phyloP scores from a whole-genome alignment of 2,113 vertebrate genomes.

The Lates calcarifer region DNA sequence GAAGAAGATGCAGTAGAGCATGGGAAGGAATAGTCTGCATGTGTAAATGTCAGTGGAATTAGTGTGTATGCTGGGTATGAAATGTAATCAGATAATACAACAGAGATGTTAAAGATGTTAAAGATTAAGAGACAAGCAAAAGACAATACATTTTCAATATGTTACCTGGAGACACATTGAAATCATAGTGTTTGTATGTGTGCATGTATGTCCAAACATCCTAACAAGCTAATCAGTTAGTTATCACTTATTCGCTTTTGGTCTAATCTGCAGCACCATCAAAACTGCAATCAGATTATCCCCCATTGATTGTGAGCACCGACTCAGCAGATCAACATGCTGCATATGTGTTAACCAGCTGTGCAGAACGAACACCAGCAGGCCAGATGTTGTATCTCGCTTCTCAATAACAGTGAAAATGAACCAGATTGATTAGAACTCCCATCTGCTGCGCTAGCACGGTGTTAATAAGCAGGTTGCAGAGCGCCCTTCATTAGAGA shows the following conservation, averaged over 20 bases:
- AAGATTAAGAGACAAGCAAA: conserved; percentile 7
- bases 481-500: conserved; percentile 56
- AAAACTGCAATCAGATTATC: conserved; percentile 40
- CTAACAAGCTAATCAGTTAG: conserved; percentile 32
- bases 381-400: conserved; percentile 68
- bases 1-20: background rate
- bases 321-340: conserved; percentile 53
- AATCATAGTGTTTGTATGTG: background rate
- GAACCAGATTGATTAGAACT: conserved; percentile 65
- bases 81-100: conserved; percentile 5
- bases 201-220: background rate
- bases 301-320: conserved; percentile 16
- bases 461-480: conserved; percentile 62
- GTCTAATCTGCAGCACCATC: conserved; percentile 23
- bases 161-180: background rate
- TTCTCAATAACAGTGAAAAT: conserved; percentile 58
- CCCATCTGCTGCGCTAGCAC: conserved; percentile 66
- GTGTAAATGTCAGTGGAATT: conserved; percentile 58
- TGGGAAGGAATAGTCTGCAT: background rate
- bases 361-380: conserved; percentile 58
- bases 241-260: conserved; percentile 22
- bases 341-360: conserved; percentile 64
- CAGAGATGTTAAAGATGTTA: background rate
- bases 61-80: conserved; percentile 32
- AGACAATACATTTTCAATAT: background rate